Conservation (phyloP, 2,113 vertebrate genomes). For the Naja naja region DNA sequence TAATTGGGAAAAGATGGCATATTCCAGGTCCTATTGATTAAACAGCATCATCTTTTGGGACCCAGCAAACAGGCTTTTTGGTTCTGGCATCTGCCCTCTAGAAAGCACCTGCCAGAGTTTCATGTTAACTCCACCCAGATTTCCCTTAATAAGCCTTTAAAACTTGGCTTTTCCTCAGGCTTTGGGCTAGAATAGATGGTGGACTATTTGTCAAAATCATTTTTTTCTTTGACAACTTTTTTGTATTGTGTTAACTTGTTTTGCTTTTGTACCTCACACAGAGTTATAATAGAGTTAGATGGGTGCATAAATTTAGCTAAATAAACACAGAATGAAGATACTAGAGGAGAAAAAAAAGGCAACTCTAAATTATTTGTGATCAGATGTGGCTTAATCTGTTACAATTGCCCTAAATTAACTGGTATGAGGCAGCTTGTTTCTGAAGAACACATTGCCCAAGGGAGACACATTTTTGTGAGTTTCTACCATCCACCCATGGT, state of each 20-base stretch:
- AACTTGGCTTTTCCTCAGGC: not conserved
- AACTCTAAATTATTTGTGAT: not conserved
- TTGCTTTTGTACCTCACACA: not conserved
- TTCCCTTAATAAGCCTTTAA: not conserved
- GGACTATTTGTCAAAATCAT: no score
- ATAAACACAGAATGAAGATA: not conserved
- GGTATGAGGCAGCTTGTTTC: not conserved
- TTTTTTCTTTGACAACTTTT: not conserved
- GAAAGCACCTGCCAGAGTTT: not conserved
- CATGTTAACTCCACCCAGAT: not conserved
- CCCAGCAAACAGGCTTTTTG: not conserved
- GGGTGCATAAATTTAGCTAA: not conserved
- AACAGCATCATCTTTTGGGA: not conserved
- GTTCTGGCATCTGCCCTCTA: not conserved
- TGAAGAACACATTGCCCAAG: not conserved
- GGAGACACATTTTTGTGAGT: not conserved
- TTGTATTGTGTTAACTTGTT: not conserved
- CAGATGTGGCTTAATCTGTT: not conserved
- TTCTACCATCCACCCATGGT: not conserved
- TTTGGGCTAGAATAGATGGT: not conserved
- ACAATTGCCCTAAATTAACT: not conserved
- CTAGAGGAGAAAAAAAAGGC: not conserved
- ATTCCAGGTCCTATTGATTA: not conserved
- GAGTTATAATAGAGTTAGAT: not conserved
- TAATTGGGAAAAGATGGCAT: not conserved